Conservation (phyloP, 1,140 invertebrate species). For the Harpegnathos saltator region DNA sequence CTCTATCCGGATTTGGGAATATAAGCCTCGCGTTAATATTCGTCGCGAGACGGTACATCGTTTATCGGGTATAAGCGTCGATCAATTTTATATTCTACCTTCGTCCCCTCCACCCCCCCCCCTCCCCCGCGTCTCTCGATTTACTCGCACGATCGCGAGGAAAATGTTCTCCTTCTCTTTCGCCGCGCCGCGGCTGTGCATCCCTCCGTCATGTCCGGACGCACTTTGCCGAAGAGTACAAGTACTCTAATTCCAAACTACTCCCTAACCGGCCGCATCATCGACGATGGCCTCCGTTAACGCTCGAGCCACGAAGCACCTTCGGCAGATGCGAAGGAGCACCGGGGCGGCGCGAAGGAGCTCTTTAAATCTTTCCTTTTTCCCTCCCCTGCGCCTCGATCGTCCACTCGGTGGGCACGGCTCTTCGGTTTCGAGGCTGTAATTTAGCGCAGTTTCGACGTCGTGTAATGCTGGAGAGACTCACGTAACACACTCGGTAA, state of each 20-base stretch:
- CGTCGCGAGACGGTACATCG: neutral
- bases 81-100: neutral
- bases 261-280: conserved; percentile 27
- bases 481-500: conserved; percentile 45
- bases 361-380: conserved; percentile 55
- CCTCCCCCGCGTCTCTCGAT: too few species aligned
- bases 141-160: neutral
- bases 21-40: too few species aligned
- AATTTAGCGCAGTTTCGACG: conserved; percentile 71
- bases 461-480: conserved; percentile 51
- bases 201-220: neutral
- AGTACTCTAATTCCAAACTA: conserved; percentile 46
- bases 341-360: conserved; percentile 47
- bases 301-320: neutral
- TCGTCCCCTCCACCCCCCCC: neutral
- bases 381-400: conserved; percentile 18
- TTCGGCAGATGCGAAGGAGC: conserved; percentile 46
- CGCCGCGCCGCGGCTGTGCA: neutral
- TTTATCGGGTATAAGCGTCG: too few species aligned
- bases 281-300: conserved; percentile 30
- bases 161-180: neutral
- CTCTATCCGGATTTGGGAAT: too few species aligned
- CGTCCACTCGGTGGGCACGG: neutral
- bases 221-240: conserved; percentile 7
- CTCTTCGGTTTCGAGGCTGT: conserved; percentile 69